These are phyloP conservation scores for Palythoa caribaeorum DNA, from an alignment of 92 coral and sea anemone species.

Conservation along the genomic window DNA sequence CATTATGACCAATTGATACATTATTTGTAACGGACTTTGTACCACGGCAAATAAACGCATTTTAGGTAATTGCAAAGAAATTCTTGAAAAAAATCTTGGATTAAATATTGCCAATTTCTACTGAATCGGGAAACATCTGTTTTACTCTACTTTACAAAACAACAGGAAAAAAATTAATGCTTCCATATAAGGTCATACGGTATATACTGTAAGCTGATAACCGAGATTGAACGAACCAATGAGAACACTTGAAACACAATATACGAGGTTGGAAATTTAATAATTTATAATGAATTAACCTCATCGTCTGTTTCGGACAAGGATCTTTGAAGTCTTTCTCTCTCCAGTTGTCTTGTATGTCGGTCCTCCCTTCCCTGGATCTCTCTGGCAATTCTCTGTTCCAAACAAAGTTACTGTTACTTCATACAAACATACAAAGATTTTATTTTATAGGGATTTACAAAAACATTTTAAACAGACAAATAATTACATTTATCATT, in stretches of 20 bases:
- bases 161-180: no score
- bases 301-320: conserved; percentile 36
- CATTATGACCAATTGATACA: no score
- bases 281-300: not conserved
- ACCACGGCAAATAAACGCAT: no score
- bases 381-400: conserved; percentile 35
- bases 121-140: no score
- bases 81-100: no score
- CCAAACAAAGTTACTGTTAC: not conserved
- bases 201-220: not conserved
- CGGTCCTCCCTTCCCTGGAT: conserved; percentile 22
- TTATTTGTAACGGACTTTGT: no score
- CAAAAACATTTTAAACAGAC: not conserved
- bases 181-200: not conserved
- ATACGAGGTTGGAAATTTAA: no score
- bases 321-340: conserved; percentile 24
- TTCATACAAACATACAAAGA: not conserved
- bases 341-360: not conserved
- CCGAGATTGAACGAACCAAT: not conserved
- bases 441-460: not conserved
- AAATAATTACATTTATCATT: no score
- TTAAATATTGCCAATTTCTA: no score
- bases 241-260: no score
- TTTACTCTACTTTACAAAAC: no score
- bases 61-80: no score